Evolutionary conservation across 2,113 vertebrate genomes (phyloP).

Genomic region (Eolophus roseicapilla): DNA sequence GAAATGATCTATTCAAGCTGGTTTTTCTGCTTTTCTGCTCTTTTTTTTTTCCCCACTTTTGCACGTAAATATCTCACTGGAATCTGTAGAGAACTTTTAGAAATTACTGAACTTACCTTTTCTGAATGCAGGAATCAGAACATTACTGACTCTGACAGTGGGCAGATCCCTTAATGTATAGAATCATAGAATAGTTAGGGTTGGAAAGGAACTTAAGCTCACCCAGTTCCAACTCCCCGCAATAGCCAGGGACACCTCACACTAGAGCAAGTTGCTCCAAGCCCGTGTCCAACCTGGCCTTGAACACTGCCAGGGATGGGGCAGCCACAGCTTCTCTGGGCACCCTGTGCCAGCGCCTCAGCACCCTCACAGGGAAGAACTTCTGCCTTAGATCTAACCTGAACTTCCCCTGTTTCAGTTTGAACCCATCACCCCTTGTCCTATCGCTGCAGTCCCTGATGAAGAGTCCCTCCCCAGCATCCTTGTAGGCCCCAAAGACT

Average conservation of each 20-base stretch:
- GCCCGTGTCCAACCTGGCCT: not conserved
- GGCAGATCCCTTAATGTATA: not conserved
- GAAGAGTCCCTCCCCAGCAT: not conserved
- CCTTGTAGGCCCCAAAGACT: not conserved
- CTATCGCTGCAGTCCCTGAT: accelerated
- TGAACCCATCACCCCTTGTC: not conserved
- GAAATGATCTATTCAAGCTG: not conserved
- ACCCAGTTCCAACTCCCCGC: not conserved
- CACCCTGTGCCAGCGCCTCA: too few relatives aligned
- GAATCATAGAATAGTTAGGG: not conserved
- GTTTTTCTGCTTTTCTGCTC: not conserved
- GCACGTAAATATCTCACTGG: not conserved
- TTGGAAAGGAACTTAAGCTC: not conserved
- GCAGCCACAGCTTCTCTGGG: too few relatives aligned
- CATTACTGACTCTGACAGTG: not conserved
- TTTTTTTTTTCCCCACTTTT: not conserved
- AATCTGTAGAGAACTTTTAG: not conserved
- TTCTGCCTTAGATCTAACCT: not conserved
- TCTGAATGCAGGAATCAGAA: not conserved
- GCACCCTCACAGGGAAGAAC: too few relatives aligned
- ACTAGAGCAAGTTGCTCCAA: not conserved
- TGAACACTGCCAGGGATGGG: too few relatives aligned
- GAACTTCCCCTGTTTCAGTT: not conserved
- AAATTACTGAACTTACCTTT: not conserved
- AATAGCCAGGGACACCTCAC: accelerated